Conservation (phyloP, 2,888 invertebrate species). For the Sinotaia quadrata region DNA sequence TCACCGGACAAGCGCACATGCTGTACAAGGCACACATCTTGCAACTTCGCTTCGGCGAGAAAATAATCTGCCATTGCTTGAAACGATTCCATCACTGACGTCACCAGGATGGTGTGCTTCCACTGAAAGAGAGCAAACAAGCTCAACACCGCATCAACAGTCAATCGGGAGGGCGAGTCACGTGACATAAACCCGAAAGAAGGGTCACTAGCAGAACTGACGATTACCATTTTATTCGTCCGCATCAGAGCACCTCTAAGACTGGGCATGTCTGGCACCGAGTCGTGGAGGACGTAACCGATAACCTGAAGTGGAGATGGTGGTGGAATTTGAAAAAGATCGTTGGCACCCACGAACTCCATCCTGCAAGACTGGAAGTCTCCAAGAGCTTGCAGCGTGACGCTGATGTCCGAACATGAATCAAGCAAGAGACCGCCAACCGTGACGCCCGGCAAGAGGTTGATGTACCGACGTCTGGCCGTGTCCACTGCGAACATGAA, state of each 20-base stretch:
- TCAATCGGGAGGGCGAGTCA: not conserved
- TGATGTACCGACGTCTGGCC: conserved; percentile 41
- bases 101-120: conserved; percentile 47
- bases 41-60: conserved; percentile 31
- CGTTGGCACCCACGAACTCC: conserved; percentile 16
- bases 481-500: conserved; percentile 55
- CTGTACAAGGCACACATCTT: conserved; percentile 44
- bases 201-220: conserved; percentile 8
- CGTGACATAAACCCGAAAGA: not conserved
- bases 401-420: conserved; percentile 47
- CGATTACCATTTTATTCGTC: conserved; percentile 12
- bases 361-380: conserved; percentile 55
- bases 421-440: conserved; percentile 55
- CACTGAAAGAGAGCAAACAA: conserved; percentile 43
- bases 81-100: conserved; percentile 36
- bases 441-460: conserved; percentile 43
- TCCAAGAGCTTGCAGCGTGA: conserved; percentile 41
- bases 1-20: conserved; percentile 19
- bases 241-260: conserved; percentile 12
- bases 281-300: conserved; percentile 40
- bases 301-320: conserved; percentile 41
- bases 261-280: conserved; percentile 11
- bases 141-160: conserved; percentile 37
- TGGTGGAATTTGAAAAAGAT: not conserved
- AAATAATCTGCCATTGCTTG: conserved; percentile 33